Evolutionary conservation across 2,113 vertebrate genomes (phyloP).

Genomic region (Ctenodactylus gundi): DNA sequence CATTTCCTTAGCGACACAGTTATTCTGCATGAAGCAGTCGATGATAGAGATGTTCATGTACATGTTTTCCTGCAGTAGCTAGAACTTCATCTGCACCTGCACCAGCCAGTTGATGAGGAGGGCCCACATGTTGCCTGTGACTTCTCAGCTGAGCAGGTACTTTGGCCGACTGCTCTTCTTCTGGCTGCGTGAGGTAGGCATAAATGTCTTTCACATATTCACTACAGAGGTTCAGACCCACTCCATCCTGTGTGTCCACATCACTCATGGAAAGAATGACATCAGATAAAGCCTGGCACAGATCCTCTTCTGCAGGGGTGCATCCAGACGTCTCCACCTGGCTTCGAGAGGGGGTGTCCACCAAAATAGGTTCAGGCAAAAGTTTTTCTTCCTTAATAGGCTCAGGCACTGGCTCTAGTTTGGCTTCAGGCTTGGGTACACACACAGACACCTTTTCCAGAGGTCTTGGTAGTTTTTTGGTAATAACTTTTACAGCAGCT

Average conservation of each 20-base stretch:
- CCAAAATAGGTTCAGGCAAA: background rate
- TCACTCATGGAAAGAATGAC: conserved; percentile 85
- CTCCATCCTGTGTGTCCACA: conserved; percentile 83
- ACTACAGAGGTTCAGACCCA: conserved; percentile 87
- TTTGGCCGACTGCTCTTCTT: conserved; percentile 86
- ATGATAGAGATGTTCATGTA: background rate
- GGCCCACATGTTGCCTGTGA: background rate
- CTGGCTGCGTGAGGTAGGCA: conserved; percentile 86
- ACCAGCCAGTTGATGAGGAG: background rate
- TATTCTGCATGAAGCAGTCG: background rate
- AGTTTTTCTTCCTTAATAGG: background rate
- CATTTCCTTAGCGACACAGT: background rate
- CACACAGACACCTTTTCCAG: conserved; percentile 30
- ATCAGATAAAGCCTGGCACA: conserved; percentile 88
- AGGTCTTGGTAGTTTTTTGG: conserved; percentile 60
- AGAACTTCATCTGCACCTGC: background rate
- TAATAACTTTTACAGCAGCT: conserved; percentile 54
- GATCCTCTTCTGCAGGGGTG: conserved; percentile 66
- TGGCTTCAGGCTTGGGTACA: background rate
- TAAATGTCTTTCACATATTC: conserved; percentile 91
- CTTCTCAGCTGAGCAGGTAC: background rate
- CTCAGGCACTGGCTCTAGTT: too few relatives aligned
- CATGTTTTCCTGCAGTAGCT: background rate
- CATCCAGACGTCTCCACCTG: background rate
- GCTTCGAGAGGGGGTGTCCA: background rate